Evolutionary conservation across 1,140 invertebrate species (phyloP).

Genomic region (Pygmarrhopalites habei): DNA sequence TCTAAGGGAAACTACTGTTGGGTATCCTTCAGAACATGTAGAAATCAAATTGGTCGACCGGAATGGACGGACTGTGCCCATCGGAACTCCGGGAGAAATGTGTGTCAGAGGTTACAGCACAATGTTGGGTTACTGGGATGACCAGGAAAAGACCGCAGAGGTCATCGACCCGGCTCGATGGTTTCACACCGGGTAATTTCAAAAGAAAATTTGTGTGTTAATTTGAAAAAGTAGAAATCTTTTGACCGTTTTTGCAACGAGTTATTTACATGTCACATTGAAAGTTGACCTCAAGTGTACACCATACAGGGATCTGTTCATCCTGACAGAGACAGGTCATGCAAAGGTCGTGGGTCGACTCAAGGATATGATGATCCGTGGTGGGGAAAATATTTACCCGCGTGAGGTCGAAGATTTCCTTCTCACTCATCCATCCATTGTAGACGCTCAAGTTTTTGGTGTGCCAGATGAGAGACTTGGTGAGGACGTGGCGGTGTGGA

Average conservation of each 20-base stretch:
- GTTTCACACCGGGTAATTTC: conserved; percentile 77
- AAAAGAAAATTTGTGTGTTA: too few relatives aligned
- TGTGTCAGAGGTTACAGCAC: conserved; percentile 52
- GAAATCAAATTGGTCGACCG: conserved; percentile 15
- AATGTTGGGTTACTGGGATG: conserved; percentile 56
- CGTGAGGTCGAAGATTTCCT: conserved; percentile 57
- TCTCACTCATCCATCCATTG: conserved; percentile 51
- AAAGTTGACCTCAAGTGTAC: too few relatives aligned
- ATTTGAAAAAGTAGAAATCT: conserved; percentile 9
- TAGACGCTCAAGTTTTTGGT: conserved; percentile 54
- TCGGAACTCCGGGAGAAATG: conserved; percentile 48
- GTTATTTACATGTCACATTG: too few relatives aligned
- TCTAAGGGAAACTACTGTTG: conserved; percentile 22
- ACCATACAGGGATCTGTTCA: conserved; percentile 53
- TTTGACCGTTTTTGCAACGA: too few relatives aligned
- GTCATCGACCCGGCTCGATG: conserved; percentile 64
- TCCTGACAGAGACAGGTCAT: conserved; percentile 53
- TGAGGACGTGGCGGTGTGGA: conserved; percentile 57
- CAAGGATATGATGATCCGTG: conserved; percentile 60
- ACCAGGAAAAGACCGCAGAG: conserved; percentile 52
- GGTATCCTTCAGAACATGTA: conserved; percentile 23
- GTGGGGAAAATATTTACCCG: conserved; percentile 60
- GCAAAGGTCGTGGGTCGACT: conserved; percentile 53
- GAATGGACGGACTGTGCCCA: conserved; percentile 62
- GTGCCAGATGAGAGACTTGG: conserved; percentile 56